Evolutionary conservation across 1,140 invertebrate genomes (phyloP).

Genomic region (Psilanteris sp.): DNA sequence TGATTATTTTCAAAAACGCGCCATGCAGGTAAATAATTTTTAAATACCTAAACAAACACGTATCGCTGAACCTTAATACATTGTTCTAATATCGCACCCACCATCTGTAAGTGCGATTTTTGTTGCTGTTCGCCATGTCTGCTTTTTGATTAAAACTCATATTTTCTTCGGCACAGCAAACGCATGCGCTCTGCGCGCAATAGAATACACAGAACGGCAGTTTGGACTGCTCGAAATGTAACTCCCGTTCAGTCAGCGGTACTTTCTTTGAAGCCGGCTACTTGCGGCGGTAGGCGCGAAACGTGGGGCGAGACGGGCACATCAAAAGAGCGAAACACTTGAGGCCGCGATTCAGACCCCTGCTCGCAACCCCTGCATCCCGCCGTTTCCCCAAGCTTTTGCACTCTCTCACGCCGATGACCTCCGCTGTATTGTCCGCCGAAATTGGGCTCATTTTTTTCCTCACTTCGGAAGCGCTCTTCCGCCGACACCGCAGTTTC

Average conservation of each 20-base stretch:
- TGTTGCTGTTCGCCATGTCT: too few species aligned
- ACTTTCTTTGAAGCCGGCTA: conserved; percentile 78
- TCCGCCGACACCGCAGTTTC: conserved; percentile 25
- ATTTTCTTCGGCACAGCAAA: conserved; percentile 7
- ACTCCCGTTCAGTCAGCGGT: conserved; percentile 67
- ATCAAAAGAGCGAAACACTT: conserved; percentile 79
- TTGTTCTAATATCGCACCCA: too few species aligned
- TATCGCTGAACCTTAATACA: too few species aligned
- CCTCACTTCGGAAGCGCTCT: conserved; percentile 64
- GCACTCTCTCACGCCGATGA: conserved; percentile 69
- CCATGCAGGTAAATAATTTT: too few species aligned
- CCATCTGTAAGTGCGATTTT: too few species aligned
- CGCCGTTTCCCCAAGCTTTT: conserved; percentile 42
- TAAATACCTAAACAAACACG: too few species aligned
- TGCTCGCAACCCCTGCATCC: conserved; percentile 43
- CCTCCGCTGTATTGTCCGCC: conserved; percentile 72
- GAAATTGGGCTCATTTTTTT: conserved; percentile 76
- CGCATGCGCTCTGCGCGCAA: conserved; percentile 33
- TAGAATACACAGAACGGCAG: conserved; percentile 48
- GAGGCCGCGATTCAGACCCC: conserved; percentile 74
- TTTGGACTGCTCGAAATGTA: conserved; percentile 70
- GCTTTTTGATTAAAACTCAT: not conserved
- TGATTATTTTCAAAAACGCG: too few species aligned
- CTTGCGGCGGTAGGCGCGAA: conserved; percentile 63
- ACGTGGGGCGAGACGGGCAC: conserved; percentile 70